A percentile compares a stretch with the other conserved stretches of the same genome.
Evolutionary conservation across 64 coral and sea anemone species (phyloP).

Genomic region (Montipora foliosa): DNA sequence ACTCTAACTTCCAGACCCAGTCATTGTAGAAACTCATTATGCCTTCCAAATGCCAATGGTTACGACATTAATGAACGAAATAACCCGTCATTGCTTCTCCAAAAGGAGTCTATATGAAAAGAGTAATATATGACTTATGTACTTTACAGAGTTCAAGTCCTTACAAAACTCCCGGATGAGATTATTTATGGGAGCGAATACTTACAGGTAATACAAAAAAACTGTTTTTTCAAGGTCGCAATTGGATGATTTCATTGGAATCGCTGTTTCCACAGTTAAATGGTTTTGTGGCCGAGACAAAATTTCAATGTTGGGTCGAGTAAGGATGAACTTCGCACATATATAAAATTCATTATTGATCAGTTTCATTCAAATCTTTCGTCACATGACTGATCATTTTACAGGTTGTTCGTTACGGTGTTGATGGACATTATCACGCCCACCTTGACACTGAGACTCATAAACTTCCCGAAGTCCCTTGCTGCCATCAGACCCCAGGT

Average conservation of each 20-base stretch:
- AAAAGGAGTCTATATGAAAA: too few species aligned
- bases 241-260: too few species aligned
- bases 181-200: constrained; percentile 82
- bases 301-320: too few species aligned
- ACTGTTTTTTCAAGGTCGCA: background rate
- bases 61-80: too few species aligned
- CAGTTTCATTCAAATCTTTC: background rate
- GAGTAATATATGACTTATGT: background rate
- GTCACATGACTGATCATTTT: background rate
- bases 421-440: constrained; percentile 83
- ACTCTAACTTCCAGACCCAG: too few species aligned
- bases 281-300: too few species aligned
- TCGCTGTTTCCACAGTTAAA: too few species aligned
- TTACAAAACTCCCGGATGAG: constrained; percentile 74
- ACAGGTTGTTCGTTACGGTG: constrained; percentile 79
- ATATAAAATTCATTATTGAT: background rate
- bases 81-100: too few species aligned
- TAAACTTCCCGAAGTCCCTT: constrained; percentile 54
- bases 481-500: constrained; percentile 71
- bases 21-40: too few species aligned
- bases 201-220: constrained; percentile 51
- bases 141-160: constrained; percentile 48
- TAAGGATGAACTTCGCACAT: too few species aligned
- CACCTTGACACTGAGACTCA: constrained; percentile 82
- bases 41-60: too few species aligned